A percentile compares a stretch with the other conserved stretches of the same genome.
Evolutionary conservation across 2,888 invertebrate species (phyloP).

Genomic region (Watsonalla binaria): DNA sequence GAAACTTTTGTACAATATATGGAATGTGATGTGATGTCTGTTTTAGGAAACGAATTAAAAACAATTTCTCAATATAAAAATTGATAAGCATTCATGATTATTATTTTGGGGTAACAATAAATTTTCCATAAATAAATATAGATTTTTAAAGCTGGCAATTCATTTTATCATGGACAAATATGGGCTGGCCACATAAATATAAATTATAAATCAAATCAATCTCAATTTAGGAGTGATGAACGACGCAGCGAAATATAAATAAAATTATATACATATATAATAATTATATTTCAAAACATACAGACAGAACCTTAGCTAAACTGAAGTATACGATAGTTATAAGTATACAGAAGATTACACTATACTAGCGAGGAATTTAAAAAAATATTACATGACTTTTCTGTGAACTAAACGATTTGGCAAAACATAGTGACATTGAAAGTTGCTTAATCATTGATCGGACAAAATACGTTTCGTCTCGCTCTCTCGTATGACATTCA

Average conservation of each 20-base stretch:
- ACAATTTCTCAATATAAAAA: slow-evolving; percentile 49
- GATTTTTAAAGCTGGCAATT: background rate
- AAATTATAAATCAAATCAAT: background rate
- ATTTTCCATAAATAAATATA: background rate
- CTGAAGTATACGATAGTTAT: background rate
- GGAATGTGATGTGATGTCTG: slow-evolving; percentile 72
- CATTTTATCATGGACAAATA: background rate
- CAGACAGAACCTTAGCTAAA: too few relatives aligned
- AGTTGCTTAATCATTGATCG: too few relatives aligned
- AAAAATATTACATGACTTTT: background rate
- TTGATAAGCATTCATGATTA: slow-evolving; percentile 27
- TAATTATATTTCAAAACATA: too few relatives aligned
- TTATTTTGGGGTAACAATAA: background rate
- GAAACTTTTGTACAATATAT: slow-evolving; percentile 58
- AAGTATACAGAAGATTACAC: background rate
- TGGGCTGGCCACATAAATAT: too few relatives aligned
- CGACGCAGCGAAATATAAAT: background rate
- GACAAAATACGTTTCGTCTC: too few relatives aligned
- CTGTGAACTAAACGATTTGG: too few relatives aligned
- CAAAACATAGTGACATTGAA: too few relatives aligned
- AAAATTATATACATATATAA: background rate
- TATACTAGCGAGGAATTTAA: background rate
- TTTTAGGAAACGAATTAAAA: slow-evolving; percentile 41
- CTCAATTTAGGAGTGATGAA: background rate
- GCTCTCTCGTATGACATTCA: too few relatives aligned